Percentiles rank a stretch among this genome's conserved stretches.
Conservation (phyloP, 2,797 vertebrate species). For the Corythornis leucogaster region DNA sequence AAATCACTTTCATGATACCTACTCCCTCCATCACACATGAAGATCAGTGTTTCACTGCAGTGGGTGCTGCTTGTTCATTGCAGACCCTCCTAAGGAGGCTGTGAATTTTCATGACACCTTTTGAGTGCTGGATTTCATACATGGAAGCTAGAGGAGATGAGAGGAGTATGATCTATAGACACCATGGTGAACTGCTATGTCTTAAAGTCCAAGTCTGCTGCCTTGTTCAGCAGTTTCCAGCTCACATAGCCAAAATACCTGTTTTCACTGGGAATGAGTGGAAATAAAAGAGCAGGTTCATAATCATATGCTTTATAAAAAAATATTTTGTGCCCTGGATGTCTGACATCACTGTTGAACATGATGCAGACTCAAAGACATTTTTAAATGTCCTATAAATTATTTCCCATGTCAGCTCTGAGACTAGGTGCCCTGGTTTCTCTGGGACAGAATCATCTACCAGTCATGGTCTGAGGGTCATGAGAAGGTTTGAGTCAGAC, state of each 20-base stretch:
- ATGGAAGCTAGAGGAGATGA: neutral
- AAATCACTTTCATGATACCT: neutral
- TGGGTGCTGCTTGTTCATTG: neutral
- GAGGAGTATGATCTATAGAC: neutral
- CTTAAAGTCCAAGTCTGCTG: neutral
- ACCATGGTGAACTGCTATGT: neutral
- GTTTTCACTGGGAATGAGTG: neutral
- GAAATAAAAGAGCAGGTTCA: neutral
- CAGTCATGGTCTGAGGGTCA: too few species aligned
- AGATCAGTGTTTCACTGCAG: neutral
- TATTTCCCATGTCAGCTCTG: neutral
- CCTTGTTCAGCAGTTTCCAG: neutral
- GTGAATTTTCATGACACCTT: neutral
- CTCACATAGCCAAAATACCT: neutral
- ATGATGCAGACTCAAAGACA: neutral
- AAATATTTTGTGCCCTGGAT: neutral
- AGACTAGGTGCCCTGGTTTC: neutral
- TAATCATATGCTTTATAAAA: neutral
- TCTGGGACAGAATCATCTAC: too few species aligned
- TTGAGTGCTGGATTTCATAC: neutral
- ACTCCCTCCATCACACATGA: neutral
- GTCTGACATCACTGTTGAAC: neutral
- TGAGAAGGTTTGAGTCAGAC: too few species aligned
- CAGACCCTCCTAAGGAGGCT: neutral
- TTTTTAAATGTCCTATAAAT: neutral